A percentile compares a stretch with the other conserved stretches of the same genome.
phyloP scores from a whole-genome alignment of 2,888 invertebrate species.

The Junonia oenone region DNA sequence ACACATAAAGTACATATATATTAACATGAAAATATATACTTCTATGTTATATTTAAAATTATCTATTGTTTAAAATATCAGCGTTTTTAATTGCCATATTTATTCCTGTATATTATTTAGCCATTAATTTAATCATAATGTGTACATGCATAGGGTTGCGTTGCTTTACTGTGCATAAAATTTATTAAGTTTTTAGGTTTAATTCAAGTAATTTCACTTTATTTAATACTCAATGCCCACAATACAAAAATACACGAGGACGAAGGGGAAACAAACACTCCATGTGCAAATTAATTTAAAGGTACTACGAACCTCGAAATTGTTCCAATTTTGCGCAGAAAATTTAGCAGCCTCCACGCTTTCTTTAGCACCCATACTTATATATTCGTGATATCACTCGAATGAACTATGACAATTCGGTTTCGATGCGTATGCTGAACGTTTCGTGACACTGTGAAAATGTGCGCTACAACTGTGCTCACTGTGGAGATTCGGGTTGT shows the following conservation, averaged over 20 bases:
- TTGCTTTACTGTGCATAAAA: constrained; percentile 60
- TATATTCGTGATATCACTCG: constrained; percentile 71
- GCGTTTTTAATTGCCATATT: constrained; percentile 8
- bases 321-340: constrained; percentile 90
- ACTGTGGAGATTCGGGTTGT: constrained; percentile 59
- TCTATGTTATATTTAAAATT: constrained; percentile 6
- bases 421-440: constrained; percentile 71
- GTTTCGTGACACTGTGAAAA: constrained; percentile 61
- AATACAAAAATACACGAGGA: constrained; percentile 64
- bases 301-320: constrained; percentile 85
- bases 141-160: constrained; percentile 59
- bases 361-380: constrained; percentile 89
- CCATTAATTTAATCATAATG: constrained; percentile 41
- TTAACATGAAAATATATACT: neutral
- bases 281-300: constrained; percentile 76
- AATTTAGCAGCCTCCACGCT: constrained; percentile 90
- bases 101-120: constrained; percentile 15
- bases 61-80: constrained; percentile 10
- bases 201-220: constrained; percentile 44
- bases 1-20: neutral
- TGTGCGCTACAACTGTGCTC: constrained; percentile 67
- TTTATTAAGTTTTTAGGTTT: constrained; percentile 37
- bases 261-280: constrained; percentile 71
- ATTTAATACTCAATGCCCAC: constrained; percentile 34
- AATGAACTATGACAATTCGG: constrained; percentile 68